These are phyloP conservation scores for Channa striata DNA, from an alignment of 2,797 vertebrate genomes.

Conservation along the genomic window DNA sequence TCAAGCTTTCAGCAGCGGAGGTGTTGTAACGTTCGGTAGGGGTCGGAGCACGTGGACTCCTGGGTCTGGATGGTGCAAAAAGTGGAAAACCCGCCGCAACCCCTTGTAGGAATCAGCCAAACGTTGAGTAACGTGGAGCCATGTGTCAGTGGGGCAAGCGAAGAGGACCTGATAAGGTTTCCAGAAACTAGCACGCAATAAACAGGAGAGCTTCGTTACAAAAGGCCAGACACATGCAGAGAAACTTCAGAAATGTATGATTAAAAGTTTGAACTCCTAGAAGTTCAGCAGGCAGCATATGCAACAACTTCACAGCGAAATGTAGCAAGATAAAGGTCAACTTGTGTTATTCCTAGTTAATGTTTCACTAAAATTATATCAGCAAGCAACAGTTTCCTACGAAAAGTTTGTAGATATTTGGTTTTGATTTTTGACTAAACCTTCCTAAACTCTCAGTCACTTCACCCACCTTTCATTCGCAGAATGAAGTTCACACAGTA, in stretches of 20 bases:
- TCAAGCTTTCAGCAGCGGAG: background rate
- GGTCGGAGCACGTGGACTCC: background rate
- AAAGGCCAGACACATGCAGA: background rate
- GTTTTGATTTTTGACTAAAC: slow-evolving; percentile 33
- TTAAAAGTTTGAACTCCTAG: background rate
- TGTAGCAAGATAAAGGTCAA: background rate
- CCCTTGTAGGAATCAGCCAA: background rate
- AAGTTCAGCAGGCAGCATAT: background rate
- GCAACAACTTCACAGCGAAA: background rate
- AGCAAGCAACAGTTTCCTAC: background rate
- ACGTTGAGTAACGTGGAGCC: background rate
- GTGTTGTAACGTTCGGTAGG: background rate
- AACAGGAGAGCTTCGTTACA: too few relatives aligned
- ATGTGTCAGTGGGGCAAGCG: background rate
- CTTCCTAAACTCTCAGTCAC: slow-evolving; percentile 39
- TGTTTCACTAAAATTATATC: background rate
- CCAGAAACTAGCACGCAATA: background rate
- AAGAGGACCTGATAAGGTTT: background rate
- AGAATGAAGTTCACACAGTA: slow-evolving; percentile 43
- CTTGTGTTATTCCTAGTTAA: background rate
- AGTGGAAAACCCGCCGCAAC: background rate
- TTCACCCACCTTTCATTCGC: slow-evolving; percentile 51
- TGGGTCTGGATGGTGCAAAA: background rate
- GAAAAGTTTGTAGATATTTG: slow-evolving; percentile 22
- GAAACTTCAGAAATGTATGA: background rate